Evolutionary conservation across 2,888 invertebrate species (phyloP).

Genomic region (Mesorhabditis sp.): DNA sequence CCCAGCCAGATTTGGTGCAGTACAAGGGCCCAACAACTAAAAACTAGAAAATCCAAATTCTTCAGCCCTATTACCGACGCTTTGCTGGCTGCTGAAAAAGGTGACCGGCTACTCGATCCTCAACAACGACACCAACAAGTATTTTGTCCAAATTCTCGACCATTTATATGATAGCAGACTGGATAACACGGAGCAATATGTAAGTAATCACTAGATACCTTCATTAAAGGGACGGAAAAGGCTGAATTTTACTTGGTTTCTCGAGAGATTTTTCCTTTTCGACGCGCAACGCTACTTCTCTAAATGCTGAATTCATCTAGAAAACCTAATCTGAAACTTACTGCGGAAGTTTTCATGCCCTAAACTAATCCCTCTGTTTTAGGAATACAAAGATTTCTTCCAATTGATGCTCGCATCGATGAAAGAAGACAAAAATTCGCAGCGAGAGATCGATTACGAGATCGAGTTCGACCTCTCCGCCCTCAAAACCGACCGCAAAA

Average conservation of each 20-base stretch:
- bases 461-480: neutral
- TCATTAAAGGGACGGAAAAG: neutral
- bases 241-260: too few relatives aligned
- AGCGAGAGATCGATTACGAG: neutral
- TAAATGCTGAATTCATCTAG: too few relatives aligned
- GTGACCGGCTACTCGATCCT: conserved; percentile 2
- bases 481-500: neutral
- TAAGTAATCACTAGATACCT: neutral
- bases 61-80: neutral
- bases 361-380: neutral
- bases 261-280: too few relatives aligned
- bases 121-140: neutral
- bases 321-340: too few relatives aligned
- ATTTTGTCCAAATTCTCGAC: neutral
- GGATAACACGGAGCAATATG: neutral
- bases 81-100: neutral
- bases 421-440: neutral
- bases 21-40: too few relatives aligned
- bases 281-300: too few relatives aligned
- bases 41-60: neutral
- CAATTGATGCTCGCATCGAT: neutral
- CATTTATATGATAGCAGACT: neutral
- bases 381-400: neutral
- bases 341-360: too few relatives aligned
- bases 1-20: too few relatives aligned